phyloP scores from a whole-genome alignment of 1,140 invertebrate genomes.

The Zaprionus ghesquierei region DNA sequence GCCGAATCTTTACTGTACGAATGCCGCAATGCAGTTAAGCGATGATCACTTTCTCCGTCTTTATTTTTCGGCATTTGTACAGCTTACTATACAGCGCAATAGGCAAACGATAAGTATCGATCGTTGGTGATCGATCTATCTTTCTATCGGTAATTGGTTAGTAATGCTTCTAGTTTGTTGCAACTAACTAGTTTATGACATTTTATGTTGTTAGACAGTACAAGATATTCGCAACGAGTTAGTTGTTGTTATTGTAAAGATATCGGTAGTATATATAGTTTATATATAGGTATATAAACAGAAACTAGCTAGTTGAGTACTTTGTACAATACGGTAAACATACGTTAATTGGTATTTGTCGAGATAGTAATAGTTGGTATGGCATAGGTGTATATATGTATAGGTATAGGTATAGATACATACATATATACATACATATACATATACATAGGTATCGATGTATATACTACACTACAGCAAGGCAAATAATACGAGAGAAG shows the following conservation, averaged over 20 bases:
- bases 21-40: neutral
- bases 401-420: constrained; percentile 26
- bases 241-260: constrained; percentile 7
- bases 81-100: constrained; percentile 1
- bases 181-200: constrained; percentile 50
- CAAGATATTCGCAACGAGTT: constrained; percentile 7
- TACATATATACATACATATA: constrained; percentile 28
- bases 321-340: constrained; percentile 72
- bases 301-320: constrained; percentile 61
- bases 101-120: constrained; percentile 2
- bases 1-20: constrained; percentile 35
- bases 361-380: constrained; percentile 44
- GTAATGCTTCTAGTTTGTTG: constrained; percentile 67
- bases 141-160: constrained; percentile 40
- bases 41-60: neutral
- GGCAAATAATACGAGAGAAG: constrained; percentile 54
- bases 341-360: constrained; percentile 45
- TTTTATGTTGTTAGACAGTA: constrained; percentile 35
- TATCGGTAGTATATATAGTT: neutral
- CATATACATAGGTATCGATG: constrained; percentile 23
- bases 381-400: constrained; percentile 16
- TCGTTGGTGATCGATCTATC: constrained; percentile 7
- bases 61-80: constrained; percentile 16
- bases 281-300: constrained; percentile 27
- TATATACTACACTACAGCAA: constrained; percentile 65